Base-by-base conservation (phyloP, 2,797 vertebrate species). In the Streptopelia turtur region DNA sequence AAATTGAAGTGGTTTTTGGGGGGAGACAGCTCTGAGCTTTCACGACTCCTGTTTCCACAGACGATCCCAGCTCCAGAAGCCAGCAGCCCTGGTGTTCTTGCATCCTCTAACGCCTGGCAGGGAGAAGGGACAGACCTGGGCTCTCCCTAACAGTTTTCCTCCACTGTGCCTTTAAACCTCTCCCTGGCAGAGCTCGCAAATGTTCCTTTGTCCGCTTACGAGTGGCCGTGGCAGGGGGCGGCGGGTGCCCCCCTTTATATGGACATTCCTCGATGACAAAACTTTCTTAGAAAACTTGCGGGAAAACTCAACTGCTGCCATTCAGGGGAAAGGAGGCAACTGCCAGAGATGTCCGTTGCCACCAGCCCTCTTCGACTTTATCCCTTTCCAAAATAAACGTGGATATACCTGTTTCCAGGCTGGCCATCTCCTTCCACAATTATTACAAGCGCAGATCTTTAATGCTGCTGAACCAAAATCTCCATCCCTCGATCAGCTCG, bases 281-380 rank as follows among this genome's bases (percentile, higher is more conserved):
- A 95, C 87, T 95, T 94, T 66, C 27, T 84, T n/a, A 21, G 55
- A 49, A 55, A 90, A 89, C 63, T 89, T 39, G 55, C 6, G 30
- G 61, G 20, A 71, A 85, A 43, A 65, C 15, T 5, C 28, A 21
- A 3, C 21, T 22, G 49, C 13, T 30, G 64, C 28, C 61, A 33
- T 8, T 16, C 23, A 9, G 53, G 24, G 56, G 16, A 37, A 14
- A 21, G 45, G 10, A 8, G 63, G 47, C 84, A 74, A 41, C n/a
- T 81, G 60, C 60, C 83, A 23, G 72, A 49, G 57, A 17, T 25
- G 25, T 56, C 61, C 45, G 10, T 15, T 41, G 59, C 55, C 52
- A 27, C 7, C 39, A 61, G 37, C 41, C 69, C 57, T 45, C n/a
- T 6, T 30, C 70, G 55, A 63, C 74, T 63, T 79, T 12, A 47